Evolutionary conservation across 2,113 vertebrate genomes (phyloP).

Genomic region (Cryptomyrus ogoouensis): DNA sequence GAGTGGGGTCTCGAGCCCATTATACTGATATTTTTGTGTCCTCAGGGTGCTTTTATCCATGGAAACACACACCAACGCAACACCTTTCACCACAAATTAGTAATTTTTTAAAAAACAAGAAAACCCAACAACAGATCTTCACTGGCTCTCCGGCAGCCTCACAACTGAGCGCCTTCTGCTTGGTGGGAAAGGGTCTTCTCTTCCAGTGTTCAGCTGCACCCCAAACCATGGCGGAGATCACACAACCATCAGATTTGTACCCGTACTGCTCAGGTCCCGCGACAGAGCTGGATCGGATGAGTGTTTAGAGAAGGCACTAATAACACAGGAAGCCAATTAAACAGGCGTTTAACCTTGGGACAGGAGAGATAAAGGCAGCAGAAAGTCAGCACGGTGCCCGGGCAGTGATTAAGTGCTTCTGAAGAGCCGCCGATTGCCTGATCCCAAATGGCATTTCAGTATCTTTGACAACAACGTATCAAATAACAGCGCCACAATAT

Average conservation of each 20-base stretch:
- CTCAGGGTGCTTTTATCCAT: neutral
- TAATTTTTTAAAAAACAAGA: neutral
- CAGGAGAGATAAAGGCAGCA: slow-evolving; percentile 22
- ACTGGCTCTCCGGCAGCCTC: neutral
- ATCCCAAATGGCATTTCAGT: slow-evolving; percentile 24
- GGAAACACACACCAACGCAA: neutral
- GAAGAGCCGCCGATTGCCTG: slow-evolving; percentile 11
- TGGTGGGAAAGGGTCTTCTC: neutral
- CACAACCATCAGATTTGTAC: neutral
- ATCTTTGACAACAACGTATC: slow-evolving; percentile 20
- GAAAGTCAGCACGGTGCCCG: neutral
- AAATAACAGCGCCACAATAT: slow-evolving; percentile 29
- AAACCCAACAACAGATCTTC: neutral
- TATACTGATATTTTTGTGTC: neutral
- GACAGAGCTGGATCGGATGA: slow-evolving; percentile 18
- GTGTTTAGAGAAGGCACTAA: neutral
- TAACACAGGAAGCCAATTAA: slow-evolving; percentile 40
- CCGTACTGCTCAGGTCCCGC: slow-evolving; percentile 16
- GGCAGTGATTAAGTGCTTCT: slow-evolving; percentile 27
- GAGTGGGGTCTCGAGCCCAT: neutral
- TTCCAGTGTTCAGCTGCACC: neutral
- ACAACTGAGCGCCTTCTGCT: neutral
- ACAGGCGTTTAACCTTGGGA: slow-evolving; percentile 39
- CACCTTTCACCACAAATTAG: neutral
- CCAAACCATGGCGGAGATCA: neutral